Conservation (phyloP, 92 coral and sea anemone species). For the Diadumene lineata region DNA sequence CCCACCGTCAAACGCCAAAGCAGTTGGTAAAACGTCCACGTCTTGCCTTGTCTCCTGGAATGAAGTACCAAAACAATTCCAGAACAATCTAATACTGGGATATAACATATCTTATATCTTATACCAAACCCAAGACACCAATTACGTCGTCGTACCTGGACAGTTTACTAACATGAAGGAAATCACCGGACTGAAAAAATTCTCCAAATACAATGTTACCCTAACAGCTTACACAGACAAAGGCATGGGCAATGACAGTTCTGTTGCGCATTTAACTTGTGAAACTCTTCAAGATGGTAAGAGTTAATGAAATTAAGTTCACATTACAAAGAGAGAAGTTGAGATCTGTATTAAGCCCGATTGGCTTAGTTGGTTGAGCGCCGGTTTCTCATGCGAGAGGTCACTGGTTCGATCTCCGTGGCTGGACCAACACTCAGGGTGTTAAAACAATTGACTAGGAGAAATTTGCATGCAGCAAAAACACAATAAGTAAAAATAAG, state of each 20-base stretch:
- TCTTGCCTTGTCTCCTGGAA: slow-evolving; percentile 23
- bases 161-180: not conserved
- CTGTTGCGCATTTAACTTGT: not conserved
- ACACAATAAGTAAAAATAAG: too few species aligned
- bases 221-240: slow-evolving; percentile 18
- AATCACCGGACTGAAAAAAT: slow-evolving; percentile 10
- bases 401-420: too few species aligned
- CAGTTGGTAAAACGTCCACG: not conserved
- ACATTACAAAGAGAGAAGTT: not conserved
- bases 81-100: slow-evolving; percentile 25
- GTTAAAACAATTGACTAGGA: too few species aligned
- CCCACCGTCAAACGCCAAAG: slow-evolving; percentile 2
- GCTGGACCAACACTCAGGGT: too few species aligned
- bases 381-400: too few species aligned
- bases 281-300: slow-evolving; percentile 23
- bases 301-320: not conserved
- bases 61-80: slow-evolving; percentile 2
- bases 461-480: too few species aligned
- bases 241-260: slow-evolving; percentile 29
- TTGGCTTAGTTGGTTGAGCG: too few species aligned
- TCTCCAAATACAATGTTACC: slow-evolving; percentile 15
- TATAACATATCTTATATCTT: slow-evolving; percentile 29
- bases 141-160: not conserved
- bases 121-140: not conserved
- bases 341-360: not conserved